Percentiles rank a stretch among this genome's conserved stretches.
phyloP scores from a whole-genome alignment of 2,797 vertebrate species.

The Enteromius afrohamiltoni region DNA sequence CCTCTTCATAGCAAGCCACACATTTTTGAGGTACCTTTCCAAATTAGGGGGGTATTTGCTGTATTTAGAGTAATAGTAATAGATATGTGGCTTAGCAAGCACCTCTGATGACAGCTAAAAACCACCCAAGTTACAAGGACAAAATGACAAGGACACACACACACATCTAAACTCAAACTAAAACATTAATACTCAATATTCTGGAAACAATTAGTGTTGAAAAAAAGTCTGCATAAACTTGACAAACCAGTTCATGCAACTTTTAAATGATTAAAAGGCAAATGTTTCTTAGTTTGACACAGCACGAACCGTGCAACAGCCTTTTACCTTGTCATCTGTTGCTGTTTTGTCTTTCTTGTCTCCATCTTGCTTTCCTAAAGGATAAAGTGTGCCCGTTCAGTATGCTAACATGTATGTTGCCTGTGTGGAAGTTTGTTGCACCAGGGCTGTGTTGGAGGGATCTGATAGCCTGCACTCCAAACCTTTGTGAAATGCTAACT shows the following conservation, averaged over 20 bases:
- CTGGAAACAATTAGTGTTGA: background rate
- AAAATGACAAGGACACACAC: background rate
- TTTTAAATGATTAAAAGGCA: background rate
- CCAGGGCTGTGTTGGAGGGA: too few species aligned
- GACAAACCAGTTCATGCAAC: background rate
- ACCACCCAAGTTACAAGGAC: background rate
- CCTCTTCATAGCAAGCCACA: background rate
- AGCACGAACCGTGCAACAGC: background rate
- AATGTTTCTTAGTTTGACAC: background rate
- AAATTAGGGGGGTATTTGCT: too few species aligned
- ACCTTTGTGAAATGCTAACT: background rate
- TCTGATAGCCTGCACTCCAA: background rate
- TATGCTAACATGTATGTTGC: background rate
- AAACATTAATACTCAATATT: background rate
- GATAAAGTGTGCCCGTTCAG: background rate
- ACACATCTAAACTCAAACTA: background rate
- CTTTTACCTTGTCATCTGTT: conserved; percentile 85
- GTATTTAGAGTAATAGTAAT: background rate
- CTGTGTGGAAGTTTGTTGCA: background rate
- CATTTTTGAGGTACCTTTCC: background rate
- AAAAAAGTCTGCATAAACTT: background rate
- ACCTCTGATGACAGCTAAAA: background rate
- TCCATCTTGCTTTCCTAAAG: conserved; percentile 78
- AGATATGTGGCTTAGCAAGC: background rate
- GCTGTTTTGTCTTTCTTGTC: conserved; percentile 88